These are phyloP conservation scores for Vipera ursinii DNA, from an alignment of 2,797 vertebrate species.

Conservation along the genomic window DNA sequence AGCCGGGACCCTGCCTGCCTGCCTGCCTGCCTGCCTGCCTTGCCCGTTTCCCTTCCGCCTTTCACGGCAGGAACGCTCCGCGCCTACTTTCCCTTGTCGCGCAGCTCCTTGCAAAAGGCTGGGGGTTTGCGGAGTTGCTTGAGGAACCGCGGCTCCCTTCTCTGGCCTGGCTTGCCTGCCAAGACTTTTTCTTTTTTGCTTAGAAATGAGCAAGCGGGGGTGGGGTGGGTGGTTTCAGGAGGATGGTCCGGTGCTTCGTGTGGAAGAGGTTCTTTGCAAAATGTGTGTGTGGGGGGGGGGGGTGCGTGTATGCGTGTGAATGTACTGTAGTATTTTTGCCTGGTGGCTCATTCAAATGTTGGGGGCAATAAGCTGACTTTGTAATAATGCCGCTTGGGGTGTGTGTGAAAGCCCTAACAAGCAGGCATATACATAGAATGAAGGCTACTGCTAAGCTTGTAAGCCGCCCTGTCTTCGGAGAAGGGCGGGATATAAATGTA, in stretches of 20 bases:
- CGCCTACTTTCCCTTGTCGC: neutral
- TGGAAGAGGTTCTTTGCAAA: neutral
- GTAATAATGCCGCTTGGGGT: too few relatives aligned
- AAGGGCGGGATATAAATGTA: too few relatives aligned
- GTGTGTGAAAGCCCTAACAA: too few relatives aligned
- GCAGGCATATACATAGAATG: too few relatives aligned
- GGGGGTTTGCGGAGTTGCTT: neutral
- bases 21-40: neutral
- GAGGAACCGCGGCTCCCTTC: neutral
- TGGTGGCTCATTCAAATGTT: neutral
- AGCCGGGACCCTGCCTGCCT: neutral
- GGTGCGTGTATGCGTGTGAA: neutral
- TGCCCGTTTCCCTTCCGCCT: neutral
- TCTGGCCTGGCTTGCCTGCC: neutral
- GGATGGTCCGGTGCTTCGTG: neutral
- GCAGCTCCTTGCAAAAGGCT: neutral
- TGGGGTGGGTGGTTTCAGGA: neutral
- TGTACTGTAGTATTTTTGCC: neutral
- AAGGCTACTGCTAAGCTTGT: too few relatives aligned
- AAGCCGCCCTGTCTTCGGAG: too few relatives aligned
- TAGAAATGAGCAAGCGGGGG: neutral
- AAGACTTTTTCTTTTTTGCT: neutral
- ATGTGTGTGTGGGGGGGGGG: neutral
- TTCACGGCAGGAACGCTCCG: neutral
- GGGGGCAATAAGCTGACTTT: too few relatives aligned